phyloP scores from a whole-genome alignment of 2,113 vertebrate genomes.

The Catharus fuscescens region DNA sequence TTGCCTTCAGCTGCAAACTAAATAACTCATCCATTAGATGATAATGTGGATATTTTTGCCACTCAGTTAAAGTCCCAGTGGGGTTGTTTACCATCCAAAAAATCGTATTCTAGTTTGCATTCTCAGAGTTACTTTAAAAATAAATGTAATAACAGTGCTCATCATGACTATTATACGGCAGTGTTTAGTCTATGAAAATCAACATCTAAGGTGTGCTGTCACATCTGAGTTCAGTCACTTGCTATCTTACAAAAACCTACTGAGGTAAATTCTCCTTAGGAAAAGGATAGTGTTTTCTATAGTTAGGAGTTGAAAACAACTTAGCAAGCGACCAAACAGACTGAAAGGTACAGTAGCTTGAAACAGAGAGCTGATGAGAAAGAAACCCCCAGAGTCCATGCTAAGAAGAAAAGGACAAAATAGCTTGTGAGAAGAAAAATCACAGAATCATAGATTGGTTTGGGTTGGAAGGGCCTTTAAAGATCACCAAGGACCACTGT shows the following conservation, averaged over 20 bases:
- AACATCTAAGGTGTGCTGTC: not conserved
- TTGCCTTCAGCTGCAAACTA: not conserved
- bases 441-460: not conserved
- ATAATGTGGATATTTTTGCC: not conserved
- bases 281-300: not conserved
- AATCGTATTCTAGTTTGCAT: not conserved
- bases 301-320: not conserved
- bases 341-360: not conserved
- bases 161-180: not conserved
- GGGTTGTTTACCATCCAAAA: not conserved
- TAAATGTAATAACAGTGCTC: not conserved
- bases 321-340: accelerated
- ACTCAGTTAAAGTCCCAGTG: not conserved
- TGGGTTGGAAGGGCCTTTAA: not conserved
- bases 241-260: not conserved
- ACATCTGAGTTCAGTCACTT: not conserved
- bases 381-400: not conserved
- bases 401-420: not conserved
- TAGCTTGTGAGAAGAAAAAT: not conserved
- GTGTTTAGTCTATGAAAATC: not conserved
- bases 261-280: not conserved
- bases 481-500: not conserved
- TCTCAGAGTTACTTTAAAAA: not conserved
- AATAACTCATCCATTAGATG: not conserved
- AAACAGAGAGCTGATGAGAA: not conserved